Percentiles rank a stretch among this genome's conserved stretches.
Conservation (phyloP, 1,140 invertebrate genomes). For the Dendrolimus kikuchii region DNA sequence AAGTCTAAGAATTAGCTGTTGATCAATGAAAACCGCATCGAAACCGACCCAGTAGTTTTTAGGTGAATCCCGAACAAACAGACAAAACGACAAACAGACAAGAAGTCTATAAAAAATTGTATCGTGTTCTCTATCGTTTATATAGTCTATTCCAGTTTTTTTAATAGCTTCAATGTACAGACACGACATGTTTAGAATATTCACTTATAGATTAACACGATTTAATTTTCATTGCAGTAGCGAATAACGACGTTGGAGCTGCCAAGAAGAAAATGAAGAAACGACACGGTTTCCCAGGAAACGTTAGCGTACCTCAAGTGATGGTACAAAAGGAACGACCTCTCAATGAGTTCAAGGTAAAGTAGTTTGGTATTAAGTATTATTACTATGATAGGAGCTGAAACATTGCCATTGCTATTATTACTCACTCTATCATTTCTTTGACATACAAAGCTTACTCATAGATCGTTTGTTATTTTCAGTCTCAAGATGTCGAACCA, state of each 20-base stretch:
- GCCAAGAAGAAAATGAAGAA: constrained; percentile 80
- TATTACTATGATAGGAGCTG: constrained; percentile 45
- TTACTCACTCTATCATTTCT: no score
- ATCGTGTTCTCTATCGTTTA: no score
- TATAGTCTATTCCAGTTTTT: no score
- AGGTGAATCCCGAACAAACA: no score
- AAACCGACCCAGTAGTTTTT: no score
- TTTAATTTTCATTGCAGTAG: constrained; percentile 58
- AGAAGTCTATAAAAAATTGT: no score
- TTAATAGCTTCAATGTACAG: no score
- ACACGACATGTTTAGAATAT: no score
- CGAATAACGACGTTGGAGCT: constrained; percentile 40
- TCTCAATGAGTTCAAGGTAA: constrained; percentile 55
- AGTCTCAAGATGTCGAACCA: constrained; percentile 40
- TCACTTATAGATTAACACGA: no score
- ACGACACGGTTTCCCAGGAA: constrained; percentile 72
- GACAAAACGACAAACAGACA: no score
- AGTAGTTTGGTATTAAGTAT: constrained; percentile 29
- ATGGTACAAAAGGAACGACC: constrained; percentile 76
- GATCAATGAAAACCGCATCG: no score
- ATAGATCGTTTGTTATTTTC: constrained; percentile 14
- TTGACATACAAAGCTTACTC: background rate
- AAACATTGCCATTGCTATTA: constrained; percentile 29
- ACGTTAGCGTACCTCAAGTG: constrained; percentile 78
- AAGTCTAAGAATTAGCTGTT: no score